Evolutionary conservation across 2,797 vertebrate species (phyloP).

Genomic region (Myotis myotis): DNA sequence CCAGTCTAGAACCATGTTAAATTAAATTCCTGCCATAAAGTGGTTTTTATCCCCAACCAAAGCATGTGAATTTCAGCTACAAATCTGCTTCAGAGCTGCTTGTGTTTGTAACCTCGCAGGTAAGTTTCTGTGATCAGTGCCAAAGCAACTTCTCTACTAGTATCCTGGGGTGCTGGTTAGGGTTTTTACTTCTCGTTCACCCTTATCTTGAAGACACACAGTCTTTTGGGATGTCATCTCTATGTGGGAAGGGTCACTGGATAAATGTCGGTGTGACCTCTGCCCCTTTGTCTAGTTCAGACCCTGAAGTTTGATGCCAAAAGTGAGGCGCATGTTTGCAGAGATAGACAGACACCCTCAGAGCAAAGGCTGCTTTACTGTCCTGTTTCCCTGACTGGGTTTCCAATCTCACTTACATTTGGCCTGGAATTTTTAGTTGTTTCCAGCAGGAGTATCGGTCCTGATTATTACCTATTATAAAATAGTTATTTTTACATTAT

Average conservation of each 20-base stretch:
- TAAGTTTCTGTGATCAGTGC: background rate
- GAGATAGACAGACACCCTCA: background rate
- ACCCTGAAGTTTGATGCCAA: background rate
- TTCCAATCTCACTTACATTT: background rate
- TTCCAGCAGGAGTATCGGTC: background rate
- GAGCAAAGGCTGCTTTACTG: background rate
- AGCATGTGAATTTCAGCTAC: slow-evolving; percentile 1
- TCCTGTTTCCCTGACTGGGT: background rate
- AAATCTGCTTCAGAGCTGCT: background rate
- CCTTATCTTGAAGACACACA: background rate
- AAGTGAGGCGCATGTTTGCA: background rate
- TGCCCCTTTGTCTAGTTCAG: no score
- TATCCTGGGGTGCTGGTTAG: background rate
- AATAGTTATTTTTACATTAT: background rate
- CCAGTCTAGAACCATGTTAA: background rate
- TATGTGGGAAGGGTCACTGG: background rate
- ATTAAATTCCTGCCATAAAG: background rate
- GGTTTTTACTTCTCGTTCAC: background rate
- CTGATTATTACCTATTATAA: background rate
- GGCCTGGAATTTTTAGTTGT: background rate
- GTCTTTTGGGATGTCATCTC: background rate
- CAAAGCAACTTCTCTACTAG: background rate
- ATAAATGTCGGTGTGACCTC: background rate
- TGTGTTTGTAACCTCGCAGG: background rate
- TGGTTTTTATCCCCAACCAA: background rate